A percentile compares a stretch with the other conserved stretches of the same genome.
phyloP scores from a whole-genome alignment of 2,888 invertebrate genomes.

The Camptogramma bilineatum region DNA sequence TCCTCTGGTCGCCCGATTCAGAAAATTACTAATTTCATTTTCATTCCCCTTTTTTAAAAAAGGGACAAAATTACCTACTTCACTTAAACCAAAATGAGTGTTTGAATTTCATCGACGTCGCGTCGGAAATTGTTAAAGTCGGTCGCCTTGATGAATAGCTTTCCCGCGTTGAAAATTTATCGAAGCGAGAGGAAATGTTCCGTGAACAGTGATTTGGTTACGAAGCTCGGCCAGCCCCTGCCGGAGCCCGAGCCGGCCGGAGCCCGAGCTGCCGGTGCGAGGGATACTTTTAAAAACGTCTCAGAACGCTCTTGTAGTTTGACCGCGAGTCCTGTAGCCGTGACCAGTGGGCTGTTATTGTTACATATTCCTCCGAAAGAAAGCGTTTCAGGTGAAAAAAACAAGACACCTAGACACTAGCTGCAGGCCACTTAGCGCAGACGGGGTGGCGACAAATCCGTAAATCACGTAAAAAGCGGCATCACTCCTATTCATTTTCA shows the following conservation, averaged over 20 bases:
- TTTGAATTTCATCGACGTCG: constrained; percentile 29
- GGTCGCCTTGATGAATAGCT: constrained; percentile 20
- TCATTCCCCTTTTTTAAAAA: constrained; percentile 11
- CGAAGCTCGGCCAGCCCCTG: too few relatives aligned
- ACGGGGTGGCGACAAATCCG: background rate
- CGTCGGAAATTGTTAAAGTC: constrained; percentile 20
- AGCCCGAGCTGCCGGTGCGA: too few relatives aligned
- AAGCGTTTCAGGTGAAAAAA: background rate
- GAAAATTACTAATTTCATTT: too few relatives aligned
- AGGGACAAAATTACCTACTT: constrained; percentile 21
- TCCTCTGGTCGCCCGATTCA: too few relatives aligned
- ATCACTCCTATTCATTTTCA: background rate
- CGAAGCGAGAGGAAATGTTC: constrained; percentile 9
- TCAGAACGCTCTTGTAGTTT: too few relatives aligned
- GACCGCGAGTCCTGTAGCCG: background rate
- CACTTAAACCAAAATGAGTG: constrained; percentile 25
- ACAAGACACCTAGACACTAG: background rate
- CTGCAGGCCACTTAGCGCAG: background rate
- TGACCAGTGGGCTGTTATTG: background rate
- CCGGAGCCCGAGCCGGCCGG: too few relatives aligned
- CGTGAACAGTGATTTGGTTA: background rate
- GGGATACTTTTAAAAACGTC: too few relatives aligned
- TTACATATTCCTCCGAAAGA: background rate
- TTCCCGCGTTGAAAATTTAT: constrained; percentile 6
- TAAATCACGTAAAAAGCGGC: constrained; percentile 1